Evolutionary conservation across 2,797 vertebrate species (phyloP).

Genomic region (Pseudomugil tenellus): DNA sequence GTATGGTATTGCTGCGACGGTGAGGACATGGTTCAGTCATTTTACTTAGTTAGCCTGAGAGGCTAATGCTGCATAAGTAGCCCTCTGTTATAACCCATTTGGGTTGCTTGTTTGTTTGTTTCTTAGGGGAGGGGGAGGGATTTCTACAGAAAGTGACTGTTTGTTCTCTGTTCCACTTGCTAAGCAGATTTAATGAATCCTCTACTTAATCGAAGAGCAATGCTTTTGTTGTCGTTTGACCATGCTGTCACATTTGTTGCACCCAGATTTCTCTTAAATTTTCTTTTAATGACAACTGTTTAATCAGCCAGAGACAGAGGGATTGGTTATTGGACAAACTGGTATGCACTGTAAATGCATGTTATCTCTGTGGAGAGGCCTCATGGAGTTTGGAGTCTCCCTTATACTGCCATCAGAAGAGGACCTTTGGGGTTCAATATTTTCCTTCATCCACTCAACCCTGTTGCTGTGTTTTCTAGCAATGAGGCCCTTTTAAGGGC

Average conservation of each 20-base stretch:
- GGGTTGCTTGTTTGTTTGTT: constrained; percentile 72
- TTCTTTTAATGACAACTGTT: constrained; percentile 35
- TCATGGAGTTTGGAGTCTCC: constrained; percentile 34
- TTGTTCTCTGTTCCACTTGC: constrained; percentile 73
- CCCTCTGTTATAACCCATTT: constrained; percentile 65
- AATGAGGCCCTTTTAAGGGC: constrained; percentile 62
- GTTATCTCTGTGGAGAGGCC: constrained; percentile 34
- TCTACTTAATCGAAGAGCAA: constrained; percentile 66
- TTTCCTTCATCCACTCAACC: constrained; percentile 70
- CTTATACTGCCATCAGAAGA: constrained; percentile 58
- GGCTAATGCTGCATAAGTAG: constrained; percentile 68
- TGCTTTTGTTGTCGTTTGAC: constrained; percentile 53
- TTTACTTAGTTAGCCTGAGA: constrained; percentile 73
- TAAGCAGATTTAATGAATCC: constrained; percentile 80
- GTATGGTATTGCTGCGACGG: constrained; percentile 20
- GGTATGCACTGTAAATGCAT: constrained; percentile 35
- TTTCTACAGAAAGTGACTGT: constrained; percentile 52
- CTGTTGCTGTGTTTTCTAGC: constrained; percentile 32
- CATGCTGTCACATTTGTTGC: constrained; percentile 36
- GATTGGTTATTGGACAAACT: constrained; percentile 5
- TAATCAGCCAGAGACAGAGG: constrained; percentile 16
- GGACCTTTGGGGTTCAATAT: constrained; percentile 71
- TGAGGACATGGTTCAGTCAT: constrained; percentile 46
- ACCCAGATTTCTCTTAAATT: constrained; percentile 35
- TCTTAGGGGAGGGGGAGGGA: constrained; percentile 38